These are phyloP conservation scores for Zophobas morio DNA, from an alignment of 1,140 invertebrate genomes.

Conservation along the genomic window DNA sequence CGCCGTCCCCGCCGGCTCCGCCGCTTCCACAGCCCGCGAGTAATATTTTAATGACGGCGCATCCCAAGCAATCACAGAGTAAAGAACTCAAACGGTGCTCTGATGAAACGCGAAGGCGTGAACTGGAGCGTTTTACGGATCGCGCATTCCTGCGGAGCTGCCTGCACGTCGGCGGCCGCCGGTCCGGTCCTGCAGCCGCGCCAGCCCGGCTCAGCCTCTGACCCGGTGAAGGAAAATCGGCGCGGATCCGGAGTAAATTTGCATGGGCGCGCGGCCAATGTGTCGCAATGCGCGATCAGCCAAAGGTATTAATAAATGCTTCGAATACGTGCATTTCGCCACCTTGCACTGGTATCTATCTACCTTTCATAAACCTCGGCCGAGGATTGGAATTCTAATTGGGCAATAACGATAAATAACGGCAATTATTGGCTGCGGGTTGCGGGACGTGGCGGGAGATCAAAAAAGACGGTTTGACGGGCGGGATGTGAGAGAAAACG, in stretches of 20 bases:
- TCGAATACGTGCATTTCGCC: constrained; percentile 50
- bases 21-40: constrained; percentile 19
- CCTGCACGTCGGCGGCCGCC: not conserved
- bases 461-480: no score
- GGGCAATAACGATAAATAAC: constrained; percentile 34
- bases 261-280: constrained; percentile 49
- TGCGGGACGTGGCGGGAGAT: not conserved
- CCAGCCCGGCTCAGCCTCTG: not conserved
- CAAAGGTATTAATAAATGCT: constrained; percentile 50
- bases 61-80: constrained; percentile 45
- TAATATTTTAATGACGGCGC: constrained; percentile 47
- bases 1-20: not conserved
- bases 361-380: constrained; percentile 46
- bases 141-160: not conserved
- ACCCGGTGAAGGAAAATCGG: constrained; percentile 11
- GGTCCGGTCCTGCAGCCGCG: not conserved
- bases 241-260: constrained; percentile 25
- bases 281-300: constrained; percentile 50
- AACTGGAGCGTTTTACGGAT: constrained; percentile 43
- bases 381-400: constrained; percentile 40
- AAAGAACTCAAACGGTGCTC: constrained; percentile 38
- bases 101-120: constrained; percentile 48
- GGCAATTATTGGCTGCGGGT: not conserved
- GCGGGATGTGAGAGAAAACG: no score
- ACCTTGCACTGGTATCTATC: constrained; percentile 49